Base-by-base conservation (phyloP, 2,888 invertebrate genomes). In the Noctua janthe region DNA sequence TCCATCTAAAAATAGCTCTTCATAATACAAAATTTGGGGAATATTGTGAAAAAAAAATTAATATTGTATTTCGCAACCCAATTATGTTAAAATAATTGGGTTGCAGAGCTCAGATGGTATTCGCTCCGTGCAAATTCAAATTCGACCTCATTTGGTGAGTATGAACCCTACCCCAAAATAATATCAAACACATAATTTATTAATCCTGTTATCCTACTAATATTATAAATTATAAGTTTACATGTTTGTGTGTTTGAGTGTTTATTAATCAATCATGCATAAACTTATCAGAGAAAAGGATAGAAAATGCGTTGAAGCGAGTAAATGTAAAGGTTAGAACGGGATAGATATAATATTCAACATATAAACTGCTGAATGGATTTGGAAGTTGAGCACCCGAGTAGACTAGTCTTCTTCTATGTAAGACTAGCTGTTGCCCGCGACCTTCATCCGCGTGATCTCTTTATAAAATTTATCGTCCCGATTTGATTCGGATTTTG, bases 21-120 rank as follows among this genome's bases (percentile, higher is more conserved):
- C 13, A 39, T 51, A 51, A 39, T 15, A 23, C 43, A 23, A n/a
- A n/a, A 47, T 69, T 29, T 47, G n/a, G n/a, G 47, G 7, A 43
- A n/a, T 67, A 66, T 66, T 39, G 2, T 67, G 39, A 23, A 59
- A n/a, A 59, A 23, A 59, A 2, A 1, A 1, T 29, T 62, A n/a
- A 17, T 72, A 80, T 83, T 51, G 35, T 54, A 54, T 83, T 69
- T 70, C 84, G 78, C 54, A 70, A 62, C 69, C 69, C 84, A 81
- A 77, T 83, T 83, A 83, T 4, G 64, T n/a, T 23, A n/a, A 62
- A 70, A 56, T 84, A 81, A 81, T 81, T 81, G 81, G 51, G 69
- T 81, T 84, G 35, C 66, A 70, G 77, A 69, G 78, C 3, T 62
- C 54, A 82, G 75, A 80, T 66, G 83, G n/a, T 82, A 74, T 82